These are phyloP conservation scores for Saccostrea glomerata DNA, from an alignment of 1,140 invertebrate genomes.

Conservation along the genomic window DNA sequence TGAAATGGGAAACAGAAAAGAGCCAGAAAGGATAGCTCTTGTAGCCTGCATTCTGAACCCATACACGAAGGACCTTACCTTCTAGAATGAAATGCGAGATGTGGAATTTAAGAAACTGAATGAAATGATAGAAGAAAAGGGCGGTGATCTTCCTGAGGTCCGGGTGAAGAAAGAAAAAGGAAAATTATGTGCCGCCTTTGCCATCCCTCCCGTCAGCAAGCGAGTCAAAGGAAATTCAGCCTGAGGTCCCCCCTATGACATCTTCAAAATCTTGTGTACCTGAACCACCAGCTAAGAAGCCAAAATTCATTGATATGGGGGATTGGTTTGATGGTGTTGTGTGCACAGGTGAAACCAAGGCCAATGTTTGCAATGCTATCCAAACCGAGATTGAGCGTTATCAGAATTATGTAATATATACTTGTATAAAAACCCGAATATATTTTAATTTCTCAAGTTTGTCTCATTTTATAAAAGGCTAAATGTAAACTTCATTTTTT, in stretches of 20 bases:
- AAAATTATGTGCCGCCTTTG: neutral
- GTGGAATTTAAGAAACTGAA: neutral
- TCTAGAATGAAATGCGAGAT: neutral
- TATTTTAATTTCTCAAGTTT: too few species aligned
- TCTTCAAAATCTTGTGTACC: neutral
- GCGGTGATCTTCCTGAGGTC: neutral
- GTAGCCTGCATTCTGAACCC: slow-evolving; percentile 18
- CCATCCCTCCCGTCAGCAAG: neutral
- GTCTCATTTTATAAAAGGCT: too few species aligned
- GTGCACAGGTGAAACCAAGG: neutral
- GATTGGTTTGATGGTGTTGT: slow-evolving; percentile 40
- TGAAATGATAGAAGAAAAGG: neutral
- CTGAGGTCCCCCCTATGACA: too few species aligned
- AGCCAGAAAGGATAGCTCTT: neutral
- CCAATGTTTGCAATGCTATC: neutral
- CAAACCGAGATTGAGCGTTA: neutral
- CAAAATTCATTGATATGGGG: slow-evolving; percentile 26
- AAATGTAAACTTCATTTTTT: too few species aligned
- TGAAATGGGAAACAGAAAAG: slow-evolving; percentile 28
- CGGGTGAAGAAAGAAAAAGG: slow-evolving; percentile 20
- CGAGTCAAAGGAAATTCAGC: too few species aligned
- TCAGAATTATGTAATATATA: too few species aligned
- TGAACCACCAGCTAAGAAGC: neutral
- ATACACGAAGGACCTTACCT: neutral
- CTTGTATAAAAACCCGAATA: too few species aligned